Conservation (phyloP, 2,888 invertebrate genomes). For the Xylophagus ater region DNA sequence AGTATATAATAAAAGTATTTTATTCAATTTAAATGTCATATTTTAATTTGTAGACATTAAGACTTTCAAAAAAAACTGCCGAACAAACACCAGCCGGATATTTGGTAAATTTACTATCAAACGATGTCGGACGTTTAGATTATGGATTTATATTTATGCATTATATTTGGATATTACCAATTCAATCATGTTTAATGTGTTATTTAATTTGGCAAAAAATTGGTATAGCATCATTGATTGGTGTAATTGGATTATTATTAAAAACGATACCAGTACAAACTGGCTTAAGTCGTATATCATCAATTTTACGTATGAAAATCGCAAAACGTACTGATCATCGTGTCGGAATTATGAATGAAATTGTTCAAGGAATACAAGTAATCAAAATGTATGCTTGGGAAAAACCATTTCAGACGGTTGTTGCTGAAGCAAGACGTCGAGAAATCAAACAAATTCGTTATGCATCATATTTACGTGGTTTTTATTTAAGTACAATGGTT, state of each 20-base stretch:
- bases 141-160: constrained; percentile 71
- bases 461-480: constrained; percentile 53
- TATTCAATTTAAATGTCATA: too few relatives aligned
- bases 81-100: constrained; percentile 72
- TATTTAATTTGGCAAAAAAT: constrained; percentile 67
- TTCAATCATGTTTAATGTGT: constrained; percentile 51
- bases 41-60: constrained; percentile 44
- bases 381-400: constrained; percentile 98
- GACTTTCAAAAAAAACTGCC: constrained; percentile 57
- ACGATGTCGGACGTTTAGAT: constrained; percentile 89
- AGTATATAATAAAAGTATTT: constrained; percentile 39
- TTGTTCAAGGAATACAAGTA: constrained; percentile 84
- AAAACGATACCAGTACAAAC: constrained; percentile 74
- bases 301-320: constrained; percentile 54
- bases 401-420: constrained; percentile 75
- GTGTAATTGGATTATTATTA: constrained; percentile 64
- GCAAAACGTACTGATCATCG: constrained; percentile 81
- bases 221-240: constrained; percentile 62
- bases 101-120: constrained; percentile 84
- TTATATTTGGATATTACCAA: constrained; percentile 78
- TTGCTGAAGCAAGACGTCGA: constrained; percentile 60
- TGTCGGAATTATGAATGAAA: constrained; percentile 88
- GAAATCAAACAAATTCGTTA: constrained; percentile 51
- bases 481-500: constrained; percentile 59
- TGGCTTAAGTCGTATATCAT: constrained; percentile 34